Evolutionary conservation across 2,113 vertebrate genomes (phyloP).

Genomic region (Mohoua ochrocephala): DNA sequence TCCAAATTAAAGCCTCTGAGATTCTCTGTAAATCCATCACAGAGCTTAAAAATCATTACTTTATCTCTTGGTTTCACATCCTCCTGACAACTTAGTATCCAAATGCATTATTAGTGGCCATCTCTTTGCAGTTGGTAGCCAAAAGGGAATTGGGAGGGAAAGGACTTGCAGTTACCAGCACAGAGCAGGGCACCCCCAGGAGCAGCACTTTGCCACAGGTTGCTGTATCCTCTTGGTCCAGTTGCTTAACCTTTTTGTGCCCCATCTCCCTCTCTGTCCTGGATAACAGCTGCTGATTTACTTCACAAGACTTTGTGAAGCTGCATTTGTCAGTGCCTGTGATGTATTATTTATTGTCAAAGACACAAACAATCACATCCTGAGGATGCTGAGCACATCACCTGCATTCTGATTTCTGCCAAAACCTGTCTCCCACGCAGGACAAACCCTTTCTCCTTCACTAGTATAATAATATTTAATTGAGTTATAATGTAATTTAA

Average conservation of each 20-base stretch:
- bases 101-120: neutral
- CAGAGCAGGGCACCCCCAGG: neutral
- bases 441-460: neutral
- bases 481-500: neutral
- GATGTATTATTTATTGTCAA: slow-evolving; percentile 51
- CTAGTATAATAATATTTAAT: neutral
- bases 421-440: neutral
- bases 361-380: slow-evolving; percentile 20
- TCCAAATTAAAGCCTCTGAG: slow-evolving; percentile 4
- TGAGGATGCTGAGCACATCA: slow-evolving; percentile 6
- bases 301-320: neutral
- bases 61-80: neutral
- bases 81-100: neutral
- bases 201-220: neutral
- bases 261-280: neutral
- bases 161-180: neutral
- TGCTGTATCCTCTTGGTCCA: neutral
- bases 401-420: slow-evolving; percentile 56
- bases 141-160: neutral
- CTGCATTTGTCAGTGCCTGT: slow-evolving; percentile 22
- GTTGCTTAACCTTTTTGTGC: neutral
- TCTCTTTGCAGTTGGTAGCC: neutral
- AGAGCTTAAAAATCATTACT: slow-evolving; percentile 3
- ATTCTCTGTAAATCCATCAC: neutral
- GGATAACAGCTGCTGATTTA: slow-evolving; percentile 43